Base-by-base conservation (phyloP, 2,797 vertebrate species). In the Neosilurus hyrtlii region DNA sequence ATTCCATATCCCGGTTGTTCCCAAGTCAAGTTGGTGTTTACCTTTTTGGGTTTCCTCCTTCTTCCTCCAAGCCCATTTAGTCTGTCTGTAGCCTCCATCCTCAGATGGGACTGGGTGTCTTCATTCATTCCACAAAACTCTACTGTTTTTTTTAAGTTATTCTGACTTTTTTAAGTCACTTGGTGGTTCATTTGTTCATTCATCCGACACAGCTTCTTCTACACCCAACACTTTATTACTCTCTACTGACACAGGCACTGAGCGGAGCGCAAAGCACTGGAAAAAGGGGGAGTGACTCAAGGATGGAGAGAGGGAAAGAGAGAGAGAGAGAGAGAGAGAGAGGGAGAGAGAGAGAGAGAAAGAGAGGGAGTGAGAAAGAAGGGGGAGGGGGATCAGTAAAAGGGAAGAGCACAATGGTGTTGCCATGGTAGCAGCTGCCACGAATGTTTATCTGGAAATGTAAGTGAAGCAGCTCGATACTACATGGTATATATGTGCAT, bases 31-130 rank as follows among this genome's bases (percentile, higher is more conserved):
- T 37, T 56, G 63, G 63, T 82, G 70, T 90, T 87, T 96, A 97
- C 97, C 97, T 97, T 98, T 89, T 94, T 96, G 89, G 97, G 96
- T 92, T 91, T 95, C 88, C 95, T 97, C 66, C 95, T 95, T 79
- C 95, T 90, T 90, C 95, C 95, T 9, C 91, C 95, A 73, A 94
- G 89, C 78, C 96, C 96, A 30, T 96, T 97, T 84, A 96, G 93
- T 81, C 93, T 95, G 89, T 97, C 97, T 1, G 93, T 94, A 85
- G 95, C 91, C 90, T 98, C 96, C 92, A 96, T 95, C 91, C 92
- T 94, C 88, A 92, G 92, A 88, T 93, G 93, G 93, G 91, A 93
- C 93, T 90, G 93, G 92, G 86, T 96, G 87, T 98, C 96, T 90
- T 98, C 97, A 88, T 92, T 96, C 95, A 98, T 98, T 68, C 80